Base-by-base conservation (phyloP, 2,888 invertebrate species). In the Leptothorax acervorum region DNA sequence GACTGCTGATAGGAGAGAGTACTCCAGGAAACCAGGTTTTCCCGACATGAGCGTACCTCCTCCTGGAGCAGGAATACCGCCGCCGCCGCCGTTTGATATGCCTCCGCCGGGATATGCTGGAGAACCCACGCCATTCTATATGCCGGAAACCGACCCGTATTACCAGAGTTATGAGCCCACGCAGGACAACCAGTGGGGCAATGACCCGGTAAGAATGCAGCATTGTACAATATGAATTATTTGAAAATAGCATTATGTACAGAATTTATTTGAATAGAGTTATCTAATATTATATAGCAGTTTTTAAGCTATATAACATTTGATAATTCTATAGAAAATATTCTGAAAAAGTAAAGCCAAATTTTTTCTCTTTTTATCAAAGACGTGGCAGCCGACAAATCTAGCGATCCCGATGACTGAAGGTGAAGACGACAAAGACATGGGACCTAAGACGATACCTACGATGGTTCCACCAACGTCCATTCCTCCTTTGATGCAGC, bases 1-100 rank as follows among this genome's bases (percentile, higher is more conserved):
- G 98, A 98, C 98, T 12, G 98, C 98, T 2, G 98, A 98, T 94
- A 96, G 98, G 83, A 96, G 98, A 85, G 98, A 98, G 95, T 98
- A 98, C 94, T 97, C 97, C 63, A 95, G 97, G 45, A 96, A 96
- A 92, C 96, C 96, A 11, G 96, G 95, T 76, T 96, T 96, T 89
- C 96, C 96, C 66, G 97, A 96, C 89, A 95, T 96, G 96, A 96
- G 96, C 73, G 96, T 96, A 75, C 96, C 96, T 1, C 96, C 96
- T n/a, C 96, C 96, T 18, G 94, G 93, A n/a, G 92, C 94, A n/a
- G 92, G 92, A 11, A 92, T 94, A 84, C 94, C 95, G 84, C 94
- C 95, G 76, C 94, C 95, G 74, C 94, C 95, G 5, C 92, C 94
- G 0, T 95, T 95, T 48, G 94, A 94, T 82, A 93, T 93, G 93